These are phyloP conservation scores for Girardinus metallicus DNA, from an alignment of 2,797 vertebrate species.

Conservation along the genomic window DNA sequence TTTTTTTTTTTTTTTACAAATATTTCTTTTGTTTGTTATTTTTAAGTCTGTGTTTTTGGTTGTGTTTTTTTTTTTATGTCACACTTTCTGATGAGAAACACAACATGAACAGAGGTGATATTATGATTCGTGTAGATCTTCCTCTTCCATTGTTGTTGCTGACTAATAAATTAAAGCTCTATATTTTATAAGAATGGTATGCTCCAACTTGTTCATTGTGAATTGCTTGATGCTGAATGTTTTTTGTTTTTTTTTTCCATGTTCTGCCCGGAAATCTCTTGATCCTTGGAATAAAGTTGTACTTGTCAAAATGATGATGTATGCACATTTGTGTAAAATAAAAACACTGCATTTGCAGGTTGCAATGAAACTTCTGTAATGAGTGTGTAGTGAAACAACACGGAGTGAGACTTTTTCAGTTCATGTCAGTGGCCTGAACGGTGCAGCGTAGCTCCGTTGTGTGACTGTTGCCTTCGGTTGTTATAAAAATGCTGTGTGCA, in stretches of 20 bases:
- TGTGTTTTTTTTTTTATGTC: conserved; percentile 67
- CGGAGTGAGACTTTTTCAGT: too few species aligned
- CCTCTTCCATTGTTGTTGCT: conserved; percentile 82
- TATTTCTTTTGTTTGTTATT: conserved; percentile 70
- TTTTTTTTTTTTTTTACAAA: conserved; percentile 40
- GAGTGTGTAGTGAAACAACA: conserved; percentile 3
- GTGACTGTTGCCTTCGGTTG: too few species aligned
- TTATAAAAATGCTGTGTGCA: too few species aligned
- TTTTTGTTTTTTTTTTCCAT: conserved; percentile 43
- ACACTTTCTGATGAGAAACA: conserved; percentile 60
- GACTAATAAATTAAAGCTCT: conserved; percentile 89
- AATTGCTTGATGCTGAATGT: conserved; percentile 72
- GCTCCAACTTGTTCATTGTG: conserved; percentile 71
- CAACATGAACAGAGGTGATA: conserved; percentile 78
- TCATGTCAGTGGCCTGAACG: neutral
- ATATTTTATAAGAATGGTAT: conserved; percentile 86
- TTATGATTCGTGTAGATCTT: conserved; percentile 81
- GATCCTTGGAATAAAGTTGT: conserved; percentile 78
- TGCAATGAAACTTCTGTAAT: conserved; percentile 14
- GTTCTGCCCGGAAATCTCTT: conserved; percentile 68
- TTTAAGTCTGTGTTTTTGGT: conserved; percentile 60
- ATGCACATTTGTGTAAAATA: conserved; percentile 70
- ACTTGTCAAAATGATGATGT: conserved; percentile 69
- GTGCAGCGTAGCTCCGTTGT: too few species aligned
- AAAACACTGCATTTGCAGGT: conserved; percentile 36